phyloP scores from a whole-genome alignment of 92 coral and sea anemone genomes.

The Umimayanthus kanabou region DNA sequence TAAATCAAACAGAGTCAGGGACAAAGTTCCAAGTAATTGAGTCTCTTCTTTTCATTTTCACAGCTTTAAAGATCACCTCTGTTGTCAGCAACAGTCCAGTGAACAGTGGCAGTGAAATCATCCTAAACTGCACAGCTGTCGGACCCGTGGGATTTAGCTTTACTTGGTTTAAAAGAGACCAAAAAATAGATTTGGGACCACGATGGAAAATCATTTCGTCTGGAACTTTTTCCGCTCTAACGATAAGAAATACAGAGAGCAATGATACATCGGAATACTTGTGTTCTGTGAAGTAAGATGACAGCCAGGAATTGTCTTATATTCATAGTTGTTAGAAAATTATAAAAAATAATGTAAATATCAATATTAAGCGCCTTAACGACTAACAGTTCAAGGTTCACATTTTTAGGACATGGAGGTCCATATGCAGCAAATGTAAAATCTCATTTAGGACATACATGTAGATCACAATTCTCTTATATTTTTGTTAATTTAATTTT shows the following conservation, averaged over 20 bases:
- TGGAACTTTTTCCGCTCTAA: background rate
- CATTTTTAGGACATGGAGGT: no score
- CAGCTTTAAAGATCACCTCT: constrained; percentile 1
- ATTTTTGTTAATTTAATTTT: no score
- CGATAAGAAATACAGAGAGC: constrained; percentile 8
- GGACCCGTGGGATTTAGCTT: constrained; percentile 26
- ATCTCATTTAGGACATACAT: no score
- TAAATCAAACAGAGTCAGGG: no score
- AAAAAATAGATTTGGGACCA: constrained; percentile 7
- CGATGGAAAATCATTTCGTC: constrained; percentile 19
- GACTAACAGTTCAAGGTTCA: no score
- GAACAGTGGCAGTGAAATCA: background rate
- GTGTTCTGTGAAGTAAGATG: constrained; percentile 6
- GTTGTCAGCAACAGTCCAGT: constrained; percentile 18
- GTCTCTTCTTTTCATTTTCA: background rate
- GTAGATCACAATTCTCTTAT: no score
- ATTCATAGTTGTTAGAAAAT: no score
- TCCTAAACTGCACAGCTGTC: constrained; percentile 6
- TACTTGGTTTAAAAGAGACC: constrained; percentile 1
- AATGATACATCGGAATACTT: background rate
- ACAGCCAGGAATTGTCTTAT: background rate
- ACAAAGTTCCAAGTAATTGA: background rate
- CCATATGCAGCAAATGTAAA: no score
- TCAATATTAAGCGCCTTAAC: no score
- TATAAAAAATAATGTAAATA: no score